Evolutionary conservation across 2,797 vertebrate genomes (phyloP).

Genomic region (Gadopsis marmoratus): DNA sequence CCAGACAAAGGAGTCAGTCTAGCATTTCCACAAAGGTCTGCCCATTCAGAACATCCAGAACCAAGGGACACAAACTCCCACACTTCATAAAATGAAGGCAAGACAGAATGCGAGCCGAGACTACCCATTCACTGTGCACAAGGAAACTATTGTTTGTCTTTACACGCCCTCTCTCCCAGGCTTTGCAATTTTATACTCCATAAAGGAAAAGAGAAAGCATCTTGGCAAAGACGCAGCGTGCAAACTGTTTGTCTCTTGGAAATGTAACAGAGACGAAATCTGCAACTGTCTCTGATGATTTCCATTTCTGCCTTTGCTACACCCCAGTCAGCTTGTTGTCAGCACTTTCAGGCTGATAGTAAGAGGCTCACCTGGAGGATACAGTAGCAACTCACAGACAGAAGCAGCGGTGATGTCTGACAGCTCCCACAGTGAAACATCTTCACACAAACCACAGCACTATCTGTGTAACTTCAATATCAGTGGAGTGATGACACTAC

Average conservation of each 20-base stretch:
- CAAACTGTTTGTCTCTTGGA: conserved; percentile 48
- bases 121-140: conserved; percentile 75
- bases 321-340: not conserved
- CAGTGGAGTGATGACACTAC: conserved; percentile 9
- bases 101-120: conserved; percentile 66
- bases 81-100: conserved; percentile 80
- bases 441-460: conserved; percentile 19
- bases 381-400: not conserved
- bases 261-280: conserved; percentile 38
- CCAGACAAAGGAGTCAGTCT: conserved; percentile 72
- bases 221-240: conserved; percentile 38
- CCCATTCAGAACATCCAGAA: conserved; percentile 75
- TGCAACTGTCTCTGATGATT: conserved; percentile 26
- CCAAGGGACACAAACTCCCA: conserved; percentile 77
- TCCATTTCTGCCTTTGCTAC: conserved; percentile 18
- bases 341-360: conserved; percentile 3
- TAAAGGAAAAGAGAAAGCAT: conserved; percentile 52
- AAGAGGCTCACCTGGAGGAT: conserved; percentile 20
- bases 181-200: conserved; percentile 54
- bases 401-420: conserved; percentile 34
- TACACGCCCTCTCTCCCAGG: conserved; percentile 60
- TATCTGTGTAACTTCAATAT: not conserved
- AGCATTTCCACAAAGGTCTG: conserved; percentile 66
- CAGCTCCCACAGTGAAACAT: conserved; percentile 43
- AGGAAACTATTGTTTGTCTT: conserved; percentile 82